Evolutionary conservation across 2,113 vertebrate genomes (phyloP), one percentile per base, ranked within the genome.

Genomic region (Oriolus oriolus): DNA sequence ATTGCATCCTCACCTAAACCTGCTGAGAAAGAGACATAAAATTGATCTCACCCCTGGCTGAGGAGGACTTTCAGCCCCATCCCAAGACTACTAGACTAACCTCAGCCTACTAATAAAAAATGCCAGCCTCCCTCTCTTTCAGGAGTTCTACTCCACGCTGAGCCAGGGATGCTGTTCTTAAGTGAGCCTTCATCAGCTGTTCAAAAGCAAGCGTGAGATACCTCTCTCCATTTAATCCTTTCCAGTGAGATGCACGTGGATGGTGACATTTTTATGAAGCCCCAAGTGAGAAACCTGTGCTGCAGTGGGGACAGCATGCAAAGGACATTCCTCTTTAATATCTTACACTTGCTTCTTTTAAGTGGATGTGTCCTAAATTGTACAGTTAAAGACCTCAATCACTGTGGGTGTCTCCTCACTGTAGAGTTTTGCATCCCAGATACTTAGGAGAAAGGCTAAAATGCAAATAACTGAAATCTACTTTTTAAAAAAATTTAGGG

Each of bases 141-240:
- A 19, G 49, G 84, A 41, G 4, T 23, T 28, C 26, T 54, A 1
- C 41, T 92, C 12, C 39, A 42, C 44, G 2, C 26, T 80, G n/a
- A 73, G 9, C 9, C 35, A 69, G 20, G 9, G 27, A 7, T 64
- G 28, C 4, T 69, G n/a, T 11, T 65, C 16, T 26, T 16, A 10
- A 15, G 5, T 28, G 27, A 83, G 16, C 8, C 10, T 73, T 70
- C 35, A 35, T 18, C 39, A 39, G 18, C 47, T 71, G 47, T 23
- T 45, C 24, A 9, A 47, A 66, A 28, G 21, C 39, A 71, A 75
- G 12, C 6, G 26, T 0, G 0, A 3, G 28, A 11, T 24, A 4
- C 13, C 10, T 44, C 33, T 73, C 19, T 87, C 12, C 22, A 26
- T 56, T 47, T 49, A 17, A 9, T 8, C 10, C 24, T 76, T 52